Percentiles rank a stretch among this genome's conserved stretches.
Evolutionary conservation across 2,888 invertebrate genomes (phyloP).

Genomic region (Amiota communis): DNA sequence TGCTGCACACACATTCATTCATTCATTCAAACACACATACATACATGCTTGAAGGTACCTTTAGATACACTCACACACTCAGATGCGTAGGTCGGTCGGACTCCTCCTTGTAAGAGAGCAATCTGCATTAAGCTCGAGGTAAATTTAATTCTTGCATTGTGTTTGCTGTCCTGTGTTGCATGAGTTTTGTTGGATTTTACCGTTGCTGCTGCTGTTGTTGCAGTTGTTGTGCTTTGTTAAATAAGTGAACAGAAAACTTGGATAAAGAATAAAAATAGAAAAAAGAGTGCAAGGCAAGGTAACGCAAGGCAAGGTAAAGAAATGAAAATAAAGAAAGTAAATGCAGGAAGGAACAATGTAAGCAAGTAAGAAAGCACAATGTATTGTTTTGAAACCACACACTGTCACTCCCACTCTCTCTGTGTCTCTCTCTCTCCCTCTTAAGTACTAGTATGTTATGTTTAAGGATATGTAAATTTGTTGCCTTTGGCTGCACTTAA

Average conservation of each 20-base stretch:
- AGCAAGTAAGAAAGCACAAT: neutral
- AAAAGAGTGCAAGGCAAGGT: neutral
- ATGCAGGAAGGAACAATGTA: neutral
- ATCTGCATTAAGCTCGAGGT: slow-evolving; percentile 12
- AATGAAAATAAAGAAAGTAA: no score
- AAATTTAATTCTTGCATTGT: slow-evolving; percentile 1
- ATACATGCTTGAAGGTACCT: neutral
- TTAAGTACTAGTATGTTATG: neutral
- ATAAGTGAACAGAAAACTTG: slow-evolving; percentile 7
- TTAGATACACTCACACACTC: neutral
- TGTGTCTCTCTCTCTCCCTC: no score
- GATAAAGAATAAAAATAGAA: neutral
- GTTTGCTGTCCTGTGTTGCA: neutral
- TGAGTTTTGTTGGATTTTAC: no score
- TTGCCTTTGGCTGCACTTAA: slow-evolving; percentile 19
- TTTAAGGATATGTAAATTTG: slow-evolving; percentile 9
- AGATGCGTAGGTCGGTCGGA: no score
- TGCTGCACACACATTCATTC: neutral
- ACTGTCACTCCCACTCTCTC: neutral
- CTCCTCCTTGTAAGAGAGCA: neutral
- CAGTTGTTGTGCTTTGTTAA: neutral
- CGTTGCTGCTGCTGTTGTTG: neutral
- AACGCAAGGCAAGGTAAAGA: neutral
- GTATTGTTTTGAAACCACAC: neutral
- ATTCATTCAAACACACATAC: neutral